A percentile compares a stretch with the other conserved stretches of the same genome.
Evolutionary conservation across 2,888 invertebrate species (phyloP).

Genomic region (Peribatodes rhomboidaria): DNA sequence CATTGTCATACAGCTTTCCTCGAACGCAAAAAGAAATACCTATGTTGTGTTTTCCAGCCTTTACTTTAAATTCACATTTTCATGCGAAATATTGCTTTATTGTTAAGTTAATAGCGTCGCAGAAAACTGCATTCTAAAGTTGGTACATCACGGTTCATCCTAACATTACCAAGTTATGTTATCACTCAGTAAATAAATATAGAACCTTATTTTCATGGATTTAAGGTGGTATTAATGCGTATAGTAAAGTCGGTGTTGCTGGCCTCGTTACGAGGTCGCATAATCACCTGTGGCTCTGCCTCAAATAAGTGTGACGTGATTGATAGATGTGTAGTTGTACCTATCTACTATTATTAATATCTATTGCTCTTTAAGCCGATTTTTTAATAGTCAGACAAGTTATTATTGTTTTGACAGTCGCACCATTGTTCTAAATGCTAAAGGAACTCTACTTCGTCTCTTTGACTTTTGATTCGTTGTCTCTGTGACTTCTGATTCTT

Average conservation of each 20-base stretch:
- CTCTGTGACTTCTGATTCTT: too few species aligned
- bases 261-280: slow-evolving; percentile 48
- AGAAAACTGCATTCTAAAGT: slow-evolving; percentile 1
- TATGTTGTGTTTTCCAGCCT: neutral
- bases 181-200: neutral
- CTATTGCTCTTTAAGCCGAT: neutral
- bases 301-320: slow-evolving; percentile 51
- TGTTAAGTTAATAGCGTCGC: neutral
- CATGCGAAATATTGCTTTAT: slow-evolving; percentile 14
- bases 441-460: too few species aligned
- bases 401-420: too few species aligned
- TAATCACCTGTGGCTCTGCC: slow-evolving; percentile 44
- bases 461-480: too few species aligned
- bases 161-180: slow-evolving; percentile 9
- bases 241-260: slow-evolving; percentile 1
- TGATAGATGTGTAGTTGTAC: slow-evolving; percentile 30
- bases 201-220: neutral
- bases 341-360: too few species aligned
- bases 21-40: slow-evolving; percentile 5
- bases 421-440: too few species aligned
- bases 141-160: slow-evolving; percentile 25
- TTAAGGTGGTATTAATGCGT: slow-evolving; percentile 8
- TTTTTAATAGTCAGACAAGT: neutral
- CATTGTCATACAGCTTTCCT: slow-evolving; percentile 25
- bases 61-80: neutral